Evolutionary conservation across 2,888 invertebrate genomes (phyloP).

Genomic region (Schizaphis graminum): DNA sequence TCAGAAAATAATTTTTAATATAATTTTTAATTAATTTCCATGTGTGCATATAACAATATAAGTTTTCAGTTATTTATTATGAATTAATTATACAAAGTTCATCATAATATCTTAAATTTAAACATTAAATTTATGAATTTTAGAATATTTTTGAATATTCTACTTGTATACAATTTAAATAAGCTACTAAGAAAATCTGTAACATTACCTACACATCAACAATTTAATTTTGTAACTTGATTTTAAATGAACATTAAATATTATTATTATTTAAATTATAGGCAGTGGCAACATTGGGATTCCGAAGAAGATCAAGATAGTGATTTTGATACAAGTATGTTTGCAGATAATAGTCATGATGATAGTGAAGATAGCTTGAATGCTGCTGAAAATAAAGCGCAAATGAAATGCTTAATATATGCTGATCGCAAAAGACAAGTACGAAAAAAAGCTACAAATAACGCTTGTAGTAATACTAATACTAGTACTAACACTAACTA

Average conservation of each 20-base stretch:
- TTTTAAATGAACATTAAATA: not conserved
- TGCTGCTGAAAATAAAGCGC: constrained; percentile 56
- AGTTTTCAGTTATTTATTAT: not conserved
- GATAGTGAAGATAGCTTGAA: constrained; percentile 47
- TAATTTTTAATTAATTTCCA: not conserved
- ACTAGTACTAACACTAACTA: constrained; percentile 42
- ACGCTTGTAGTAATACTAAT: constrained; percentile 41
- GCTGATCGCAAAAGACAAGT: constrained; percentile 65
- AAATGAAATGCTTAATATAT: constrained; percentile 63
- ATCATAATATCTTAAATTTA: not conserved
- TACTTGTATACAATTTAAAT: not conserved
- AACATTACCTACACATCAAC: not conserved
- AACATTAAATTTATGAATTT: not conserved
- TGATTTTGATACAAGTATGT: constrained; percentile 51
- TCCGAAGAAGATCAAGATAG: constrained; percentile 62
- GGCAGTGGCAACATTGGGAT: constrained; percentile 61
- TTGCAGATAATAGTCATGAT: constrained; percentile 32
- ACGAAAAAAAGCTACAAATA: constrained; percentile 59
- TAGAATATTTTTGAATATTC: not conserved
- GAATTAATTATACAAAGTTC: not conserved
- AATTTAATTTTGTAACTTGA: not conserved
- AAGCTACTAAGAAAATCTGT: not conserved
- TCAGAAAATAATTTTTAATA: not conserved
- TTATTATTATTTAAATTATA: constrained; percentile 46
- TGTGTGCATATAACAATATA: not conserved